Base-by-base conservation (phyloP, 1,140 invertebrate genomes). In the Drosophila quadrilineata region DNA sequence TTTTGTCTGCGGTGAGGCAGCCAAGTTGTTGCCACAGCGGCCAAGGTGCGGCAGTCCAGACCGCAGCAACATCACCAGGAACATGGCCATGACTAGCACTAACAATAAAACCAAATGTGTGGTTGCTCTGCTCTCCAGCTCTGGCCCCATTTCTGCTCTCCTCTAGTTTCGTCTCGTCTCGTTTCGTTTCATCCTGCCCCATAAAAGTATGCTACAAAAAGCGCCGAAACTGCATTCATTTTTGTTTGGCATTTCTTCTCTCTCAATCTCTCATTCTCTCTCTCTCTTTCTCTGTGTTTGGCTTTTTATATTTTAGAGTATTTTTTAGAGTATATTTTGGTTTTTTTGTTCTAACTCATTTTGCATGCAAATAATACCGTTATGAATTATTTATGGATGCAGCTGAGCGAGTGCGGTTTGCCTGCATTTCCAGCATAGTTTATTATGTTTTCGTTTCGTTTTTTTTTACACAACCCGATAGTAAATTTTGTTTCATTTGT, bases 341-440 rank as follows among this genome's bases (percentile, higher is more conserved):
- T 43, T 50, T 50, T 73, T 80, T 72, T 69, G 68, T 80, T 75
- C 67, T 71, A 85, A 71, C 79, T 84, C 79, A 84, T 84, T 84
- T 84, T 54, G 74, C 52, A 85, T 84, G 77, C 79, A 84, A 84
- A 84, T 84, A 84, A 84, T 77, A 85, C 72, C 48, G 77, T 64
- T 74, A 85, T 84, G 77, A 84, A 84, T 84, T 84, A 84, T 84
- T 84, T 84, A 84, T 85, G 70, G 65, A 52, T 84, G 69, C 60
- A 80, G 65, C 73, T 66, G 68, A 43, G 28, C 14, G 41, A 52
- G 21, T 82, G 77, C 65, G 77, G 79, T 84, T 85, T 74, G 65
- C 41, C 60, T 60, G 73, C 48, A 58, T 76, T 76, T 70, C 48
- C 59, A 54, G 62, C 82, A 49, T 66, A 69, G 45, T 84, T 40